Conservation (phyloP, 2,888 invertebrate genomes). For the Erebia palarica region DNA sequence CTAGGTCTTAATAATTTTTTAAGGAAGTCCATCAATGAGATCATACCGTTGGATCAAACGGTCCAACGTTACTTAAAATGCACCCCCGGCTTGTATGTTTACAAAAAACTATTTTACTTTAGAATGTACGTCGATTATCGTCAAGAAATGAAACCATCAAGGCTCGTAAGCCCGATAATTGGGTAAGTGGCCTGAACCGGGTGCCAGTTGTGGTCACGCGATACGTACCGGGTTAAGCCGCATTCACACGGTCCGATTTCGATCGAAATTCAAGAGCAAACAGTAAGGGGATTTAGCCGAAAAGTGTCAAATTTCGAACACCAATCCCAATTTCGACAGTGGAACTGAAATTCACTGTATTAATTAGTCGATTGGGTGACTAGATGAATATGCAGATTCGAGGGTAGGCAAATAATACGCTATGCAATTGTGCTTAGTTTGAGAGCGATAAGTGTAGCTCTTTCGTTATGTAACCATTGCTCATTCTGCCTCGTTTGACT, state of each 20-base stretch:
- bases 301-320: conserved; percentile 18
- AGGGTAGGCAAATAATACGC: background rate
- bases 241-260: conserved; percentile 20
- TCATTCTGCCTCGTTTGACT: no score
- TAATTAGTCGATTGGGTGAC: background rate
- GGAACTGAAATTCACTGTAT: conserved; percentile 8
- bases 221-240: conserved; percentile 37
- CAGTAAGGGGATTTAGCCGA: conserved; percentile 16
- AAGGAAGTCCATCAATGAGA: background rate
- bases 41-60: conserved; percentile 6
- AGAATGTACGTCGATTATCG: conserved; percentile 49
- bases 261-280: conserved; percentile 16
- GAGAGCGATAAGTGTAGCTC: background rate
- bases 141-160: conserved; percentile 68
- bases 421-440: background rate
- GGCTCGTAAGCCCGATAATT: conserved; percentile 64
- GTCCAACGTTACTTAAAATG: background rate
- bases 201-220: conserved; percentile 68
- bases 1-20: no score
- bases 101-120: conserved; percentile 23
- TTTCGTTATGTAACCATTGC: no score
- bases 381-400: conserved; percentile 1
- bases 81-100: background rate
- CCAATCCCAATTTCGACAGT: background rate
- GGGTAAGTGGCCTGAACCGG: conserved; percentile 68